Evolutionary conservation across 2,113 vertebrate genomes (phyloP).

Genomic region (Bombycilla garrulus): DNA sequence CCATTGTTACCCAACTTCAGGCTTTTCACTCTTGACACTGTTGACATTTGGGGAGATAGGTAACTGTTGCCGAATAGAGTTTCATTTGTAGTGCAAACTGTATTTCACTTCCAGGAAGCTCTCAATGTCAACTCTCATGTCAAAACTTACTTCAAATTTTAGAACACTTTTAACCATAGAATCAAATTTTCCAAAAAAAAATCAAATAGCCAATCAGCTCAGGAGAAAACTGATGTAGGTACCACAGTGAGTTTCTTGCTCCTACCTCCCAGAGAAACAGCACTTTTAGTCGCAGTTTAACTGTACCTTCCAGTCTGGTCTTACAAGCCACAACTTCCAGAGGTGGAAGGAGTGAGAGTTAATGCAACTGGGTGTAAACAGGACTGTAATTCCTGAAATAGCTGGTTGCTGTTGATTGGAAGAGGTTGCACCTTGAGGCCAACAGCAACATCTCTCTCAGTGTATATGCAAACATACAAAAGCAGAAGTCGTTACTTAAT

Average conservation of each 20-base stretch:
- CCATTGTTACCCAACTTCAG: not conserved
- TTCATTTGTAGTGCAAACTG: not conserved
- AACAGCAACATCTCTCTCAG: not conserved
- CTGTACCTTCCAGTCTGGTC: not conserved
- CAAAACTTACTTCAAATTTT: not conserved
- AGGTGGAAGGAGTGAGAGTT: not conserved
- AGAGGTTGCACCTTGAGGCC: not conserved
- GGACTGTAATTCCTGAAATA: not conserved
- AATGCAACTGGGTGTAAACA: not conserved
- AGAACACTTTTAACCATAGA: not conserved
- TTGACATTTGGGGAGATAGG: not conserved
- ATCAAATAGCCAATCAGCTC: not conserved
- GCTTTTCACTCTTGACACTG: not conserved
- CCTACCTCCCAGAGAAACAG: not conserved
- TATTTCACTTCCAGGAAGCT: not conserved
- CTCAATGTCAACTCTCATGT: fast-evolving
- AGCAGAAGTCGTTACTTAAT: slow-evolving; percentile 21
- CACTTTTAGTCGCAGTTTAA: not conserved
- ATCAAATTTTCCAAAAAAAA: not conserved
- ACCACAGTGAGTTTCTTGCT: not conserved
- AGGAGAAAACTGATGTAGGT: not conserved
- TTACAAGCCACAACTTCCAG: not conserved
- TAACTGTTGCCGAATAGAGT: not conserved
- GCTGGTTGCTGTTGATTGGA: not conserved
- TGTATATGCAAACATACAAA: not conserved